Base-by-base conservation (phyloP, 2,888 invertebrate species). In the Pachydiplax longipennis region DNA sequence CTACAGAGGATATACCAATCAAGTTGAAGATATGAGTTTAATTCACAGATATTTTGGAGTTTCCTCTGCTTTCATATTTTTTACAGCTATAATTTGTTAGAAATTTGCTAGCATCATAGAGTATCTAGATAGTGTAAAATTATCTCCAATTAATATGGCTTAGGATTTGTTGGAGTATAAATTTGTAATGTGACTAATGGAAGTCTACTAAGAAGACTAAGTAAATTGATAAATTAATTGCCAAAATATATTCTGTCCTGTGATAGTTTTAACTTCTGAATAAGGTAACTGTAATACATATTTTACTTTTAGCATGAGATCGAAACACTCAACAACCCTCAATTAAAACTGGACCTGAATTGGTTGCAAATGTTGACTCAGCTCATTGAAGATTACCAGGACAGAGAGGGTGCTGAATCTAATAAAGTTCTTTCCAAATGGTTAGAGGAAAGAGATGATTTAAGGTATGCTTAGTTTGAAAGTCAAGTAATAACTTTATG, bases 341-440 rank as follows among this genome's bases (percentile, higher is more conserved):
- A 96, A 91, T 99, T 98, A 94, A 98, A 98, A 93, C 95, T 96
- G 93, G 96, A 97, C 93, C 97, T 98, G 3, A 97, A 98, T 93
- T 98, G 98, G 98, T 95, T 98, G 81, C 98, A 98, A 94, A 98
- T 98, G 97, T 94, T 99, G 87, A 98, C 98, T 0, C 97, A 97
- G 92, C 94, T 99, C 13, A 98, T 99, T 90, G 98, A 98, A 93
- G 97, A 98, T 92, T 96, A 97, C 93, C 98, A 98, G 94, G 97
- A 98, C 93, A 96, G 96, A 92, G 96, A 96, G 92, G 96, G 96
- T 31, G 95, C 95, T 0, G 96, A 96, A 87, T 97, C 97, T 0
- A 94, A 96, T 90, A 94, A 94, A n/a, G 95, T 96, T 81, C 94
- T 98, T 73, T 94, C 94, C 0, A 95, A 96, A 91, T 99, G 99